Evolutionary conservation across 2,797 vertebrate genomes (phyloP).

Genomic region (Rhodeus uyekii): DNA sequence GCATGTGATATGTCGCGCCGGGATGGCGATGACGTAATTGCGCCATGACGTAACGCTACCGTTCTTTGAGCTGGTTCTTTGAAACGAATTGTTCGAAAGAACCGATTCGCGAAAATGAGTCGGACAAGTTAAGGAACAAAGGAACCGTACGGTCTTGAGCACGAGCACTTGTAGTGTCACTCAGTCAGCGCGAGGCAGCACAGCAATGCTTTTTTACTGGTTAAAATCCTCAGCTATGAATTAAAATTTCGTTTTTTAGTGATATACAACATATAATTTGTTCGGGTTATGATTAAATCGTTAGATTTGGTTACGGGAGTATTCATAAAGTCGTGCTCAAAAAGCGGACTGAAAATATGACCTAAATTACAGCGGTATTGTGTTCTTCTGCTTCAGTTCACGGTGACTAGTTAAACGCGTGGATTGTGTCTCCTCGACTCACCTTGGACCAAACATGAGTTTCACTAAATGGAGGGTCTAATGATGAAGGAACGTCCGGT

Average conservation of each 20-base stretch:
- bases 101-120: constrained; percentile 1
- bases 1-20: not conserved
- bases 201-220: not conserved
- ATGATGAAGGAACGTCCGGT: constrained; percentile 64
- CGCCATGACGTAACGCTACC: not conserved
- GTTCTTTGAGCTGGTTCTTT: not conserved
- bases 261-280: not conserved
- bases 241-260: not conserved
- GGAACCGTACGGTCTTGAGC: constrained; percentile 19
- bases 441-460: constrained; percentile 71
- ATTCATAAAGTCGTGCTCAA: not conserved
- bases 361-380: constrained; percentile 10
- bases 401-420: constrained; percentile 11
- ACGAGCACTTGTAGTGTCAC: constrained; percentile 10
- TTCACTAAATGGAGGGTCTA: constrained; percentile 70
- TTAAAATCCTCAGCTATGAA: not conserved
- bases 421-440: constrained; percentile 36
- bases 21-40: not conserved
- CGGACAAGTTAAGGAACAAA: constrained; percentile 48
- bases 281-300: not conserved
- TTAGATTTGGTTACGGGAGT: not conserved
- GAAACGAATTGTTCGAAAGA: constrained; percentile 5
- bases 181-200: not conserved
- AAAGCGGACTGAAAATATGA: not conserved
- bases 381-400: constrained; percentile 22